phyloP scores from a whole-genome alignment of 2,888 invertebrate species.

The Liodrosophila aerea region DNA sequence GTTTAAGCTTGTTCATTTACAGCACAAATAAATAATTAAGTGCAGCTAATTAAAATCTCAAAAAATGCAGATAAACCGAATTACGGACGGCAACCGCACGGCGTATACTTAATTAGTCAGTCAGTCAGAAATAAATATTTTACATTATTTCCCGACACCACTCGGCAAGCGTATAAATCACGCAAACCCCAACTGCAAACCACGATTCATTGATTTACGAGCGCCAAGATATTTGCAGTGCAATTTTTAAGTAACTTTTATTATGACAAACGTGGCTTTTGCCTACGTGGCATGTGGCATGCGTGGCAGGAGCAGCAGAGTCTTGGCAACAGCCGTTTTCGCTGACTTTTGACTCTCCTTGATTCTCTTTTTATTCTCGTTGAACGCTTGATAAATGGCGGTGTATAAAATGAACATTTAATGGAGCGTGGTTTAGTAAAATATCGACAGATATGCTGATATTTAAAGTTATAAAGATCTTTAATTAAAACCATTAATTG shows the following conservation, averaged over 20 bases:
- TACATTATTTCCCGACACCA: constrained; percentile 25
- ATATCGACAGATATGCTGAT: not conserved
- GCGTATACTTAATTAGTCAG: constrained; percentile 37
- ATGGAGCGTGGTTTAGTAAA: constrained; percentile 42
- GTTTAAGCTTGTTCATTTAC: not conserved
- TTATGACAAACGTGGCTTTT: constrained; percentile 64
- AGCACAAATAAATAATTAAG: constrained; percentile 29
- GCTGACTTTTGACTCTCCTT: constrained; percentile 2
- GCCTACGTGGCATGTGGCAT: constrained; percentile 38
- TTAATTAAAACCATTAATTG: too few species aligned
- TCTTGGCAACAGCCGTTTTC: constrained; percentile 14
- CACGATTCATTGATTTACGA: constrained; percentile 65
- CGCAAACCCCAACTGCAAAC: constrained; percentile 34
- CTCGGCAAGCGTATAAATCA: constrained; percentile 37
- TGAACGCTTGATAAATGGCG: constrained; percentile 52
- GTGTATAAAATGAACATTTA: constrained; percentile 55
- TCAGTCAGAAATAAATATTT: constrained; percentile 3
- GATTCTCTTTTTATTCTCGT: constrained; percentile 14
- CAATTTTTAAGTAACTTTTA: constrained; percentile 71
- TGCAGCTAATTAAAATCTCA: constrained; percentile 39
- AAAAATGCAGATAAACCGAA: not conserved
- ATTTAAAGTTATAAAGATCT: not conserved
- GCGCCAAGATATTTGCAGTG: constrained; percentile 48
- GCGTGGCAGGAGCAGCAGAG: constrained; percentile 8
- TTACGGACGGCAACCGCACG: not conserved